These are phyloP conservation scores for Octomys mimax DNA, from an alignment of 2,797 vertebrate genomes.

Conservation along the genomic window DNA sequence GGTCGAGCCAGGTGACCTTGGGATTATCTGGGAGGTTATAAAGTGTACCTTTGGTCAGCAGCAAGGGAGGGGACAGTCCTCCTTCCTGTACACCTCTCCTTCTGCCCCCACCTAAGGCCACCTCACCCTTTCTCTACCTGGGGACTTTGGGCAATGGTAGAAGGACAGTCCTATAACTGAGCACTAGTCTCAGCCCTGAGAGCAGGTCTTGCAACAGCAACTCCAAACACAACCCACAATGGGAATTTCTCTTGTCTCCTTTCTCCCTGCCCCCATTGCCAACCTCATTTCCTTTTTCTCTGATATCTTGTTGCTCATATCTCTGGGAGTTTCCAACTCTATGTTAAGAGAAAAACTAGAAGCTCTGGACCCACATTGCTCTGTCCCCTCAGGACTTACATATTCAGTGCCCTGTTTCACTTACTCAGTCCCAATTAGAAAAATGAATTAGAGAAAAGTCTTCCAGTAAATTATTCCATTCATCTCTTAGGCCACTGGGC, in stretches of 20 bases:
- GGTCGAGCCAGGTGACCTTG: conserved; percentile 76
- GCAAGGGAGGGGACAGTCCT: conserved; percentile 55
- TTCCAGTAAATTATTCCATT: conserved; percentile 5
- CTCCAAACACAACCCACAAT: not conserved
- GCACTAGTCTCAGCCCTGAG: not conserved
- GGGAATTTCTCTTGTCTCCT: conserved; percentile 18
- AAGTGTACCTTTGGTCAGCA: conserved; percentile 73
- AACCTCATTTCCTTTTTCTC: conserved; percentile 46
- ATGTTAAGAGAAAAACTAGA: not conserved
- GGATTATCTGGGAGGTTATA: conserved; percentile 72
- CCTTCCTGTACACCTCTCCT: conserved; percentile 51
- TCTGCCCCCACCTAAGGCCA: conserved; percentile 37
- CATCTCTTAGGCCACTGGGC: not conserved
- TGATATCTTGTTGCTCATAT: conserved; percentile 16
- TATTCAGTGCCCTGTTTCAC: not conserved
- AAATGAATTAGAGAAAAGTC: conserved; percentile 16
- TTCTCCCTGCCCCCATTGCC: not conserved
- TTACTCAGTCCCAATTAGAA: not conserved
- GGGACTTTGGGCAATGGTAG: conserved; percentile 46
- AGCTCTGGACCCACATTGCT: not conserved
- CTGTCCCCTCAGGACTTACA: not conserved
- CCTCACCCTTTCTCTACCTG: not conserved
- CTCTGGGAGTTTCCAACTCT: not conserved
- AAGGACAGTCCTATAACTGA: conserved; percentile 5
- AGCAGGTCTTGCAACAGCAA: conserved; percentile 13